Percentiles rank a stretch among this genome's conserved stretches.
phyloP scores from a whole-genome alignment of 2,113 vertebrate genomes.

The Megaleporinus macrocephalus region DNA sequence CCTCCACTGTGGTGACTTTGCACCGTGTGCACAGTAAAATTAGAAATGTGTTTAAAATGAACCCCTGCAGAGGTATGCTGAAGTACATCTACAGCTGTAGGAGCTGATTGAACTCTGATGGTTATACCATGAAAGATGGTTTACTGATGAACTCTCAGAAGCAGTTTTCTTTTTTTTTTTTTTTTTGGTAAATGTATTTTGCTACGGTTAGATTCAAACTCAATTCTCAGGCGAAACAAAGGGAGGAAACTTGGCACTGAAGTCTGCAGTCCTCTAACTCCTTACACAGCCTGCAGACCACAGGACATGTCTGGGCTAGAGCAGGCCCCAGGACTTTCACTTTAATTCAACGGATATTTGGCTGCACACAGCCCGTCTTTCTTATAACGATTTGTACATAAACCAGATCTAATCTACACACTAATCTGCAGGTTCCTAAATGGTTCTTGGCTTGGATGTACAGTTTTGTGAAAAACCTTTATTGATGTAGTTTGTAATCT shows the following conservation, averaged over 20 bases:
- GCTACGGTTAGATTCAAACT: conserved; percentile 13
- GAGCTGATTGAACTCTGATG: background rate
- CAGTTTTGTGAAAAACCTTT: background rate
- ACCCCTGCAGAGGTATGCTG: background rate
- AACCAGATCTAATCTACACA: conserved; percentile 56
- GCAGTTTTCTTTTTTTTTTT: background rate
- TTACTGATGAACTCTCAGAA: background rate
- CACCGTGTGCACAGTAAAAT: background rate
- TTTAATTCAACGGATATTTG: conserved; percentile 25
- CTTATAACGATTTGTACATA: background rate
- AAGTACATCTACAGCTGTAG: background rate
- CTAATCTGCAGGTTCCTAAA: background rate
- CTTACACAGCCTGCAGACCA: conserved; percentile 31
- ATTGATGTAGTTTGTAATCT: too few relatives aligned
- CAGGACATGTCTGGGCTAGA: conserved; percentile 19
- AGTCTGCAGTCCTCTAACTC: conserved; percentile 4
- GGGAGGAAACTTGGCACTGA: conserved; percentile 54
- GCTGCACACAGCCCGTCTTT: conserved; percentile 15
- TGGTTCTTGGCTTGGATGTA: background rate
- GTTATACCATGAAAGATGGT: background rate
- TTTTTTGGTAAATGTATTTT: conserved; percentile 27
- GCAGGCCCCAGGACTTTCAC: conserved; percentile 19
- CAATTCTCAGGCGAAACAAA: conserved; percentile 51
- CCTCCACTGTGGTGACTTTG: conserved; percentile 1
- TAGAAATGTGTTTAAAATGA: background rate